Evolutionary conservation across 2,888 invertebrate species (phyloP).

Genomic region (Habroteleia sp.): DNA sequence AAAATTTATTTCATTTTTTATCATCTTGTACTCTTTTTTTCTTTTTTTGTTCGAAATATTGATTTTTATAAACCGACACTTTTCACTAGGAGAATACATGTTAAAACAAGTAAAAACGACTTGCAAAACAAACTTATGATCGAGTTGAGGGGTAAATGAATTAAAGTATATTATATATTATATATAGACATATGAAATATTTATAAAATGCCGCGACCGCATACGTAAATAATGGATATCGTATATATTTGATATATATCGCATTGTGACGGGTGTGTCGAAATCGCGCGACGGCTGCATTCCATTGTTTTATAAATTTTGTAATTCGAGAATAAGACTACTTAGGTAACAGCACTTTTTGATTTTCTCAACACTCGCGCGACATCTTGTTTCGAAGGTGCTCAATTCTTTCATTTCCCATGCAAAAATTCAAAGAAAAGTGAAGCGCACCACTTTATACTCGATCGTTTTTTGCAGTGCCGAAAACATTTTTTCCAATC

Average conservation of each 20-base stretch:
- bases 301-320: conserved; percentile 79
- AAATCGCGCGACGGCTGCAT: conserved; percentile 75
- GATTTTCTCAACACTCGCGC: conserved; percentile 18
- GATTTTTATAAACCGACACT: conserved; percentile 3
- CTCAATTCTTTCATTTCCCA: conserved; percentile 14
- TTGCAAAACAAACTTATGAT: conserved; percentile 35
- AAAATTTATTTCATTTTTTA: conserved; percentile 2
- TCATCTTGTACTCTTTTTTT: conserved; percentile 28
- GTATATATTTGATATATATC: conserved; percentile 77
- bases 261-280: conserved; percentile 76
- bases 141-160: conserved; percentile 53
- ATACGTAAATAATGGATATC: conserved; percentile 69
- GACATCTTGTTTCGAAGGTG: conserved; percentile 4
- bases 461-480: conserved; percentile 37
- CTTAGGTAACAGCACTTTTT: conserved; percentile 64
- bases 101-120: conserved; percentile 13
- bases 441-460: conserved; percentile 11
- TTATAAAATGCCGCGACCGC: conserved; percentile 60
- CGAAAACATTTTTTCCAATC: conserved; percentile 18
- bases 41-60: conserved; percentile 15
- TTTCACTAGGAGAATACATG: too few species aligned
- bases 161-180: conserved; percentile 51
- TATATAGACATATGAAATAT: conserved; percentile 61
- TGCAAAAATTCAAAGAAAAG: conserved; percentile 1
- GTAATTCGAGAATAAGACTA: conserved; percentile 74